Evolutionary conservation across 1,140 invertebrate species (phyloP), one percentile per base, ranked within the genome.

Genomic region (Thereuonema tuberculata): DNA sequence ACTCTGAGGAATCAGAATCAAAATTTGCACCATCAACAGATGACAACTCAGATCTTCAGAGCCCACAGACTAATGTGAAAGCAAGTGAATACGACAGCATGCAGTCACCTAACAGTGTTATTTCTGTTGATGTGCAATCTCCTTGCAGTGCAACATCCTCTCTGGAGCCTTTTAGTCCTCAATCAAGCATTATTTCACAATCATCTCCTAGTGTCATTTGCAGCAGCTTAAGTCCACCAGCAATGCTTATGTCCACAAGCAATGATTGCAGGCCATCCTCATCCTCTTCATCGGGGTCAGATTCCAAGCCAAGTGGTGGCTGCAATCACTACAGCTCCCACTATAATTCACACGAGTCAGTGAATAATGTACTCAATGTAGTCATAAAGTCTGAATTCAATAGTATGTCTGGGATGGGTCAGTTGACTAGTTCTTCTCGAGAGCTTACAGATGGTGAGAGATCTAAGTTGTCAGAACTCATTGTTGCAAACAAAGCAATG

Each of bases 371-470:
- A 64, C 71, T 90, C 17, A 85, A 82, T 60, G 84, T 89, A 66
- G 87, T 87, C 12, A 89, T 89, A 61, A 86, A 87, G 67, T 72
- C 89, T 46, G 87, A 91, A 71, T 89, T 85, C 21, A 49, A 59
- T 46, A n/a, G n/a, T n/a, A n/a, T n/a, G n/a, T n/a, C n/a, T n/a
- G 31, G 15, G 52, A 31, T 29, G 55, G 24, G 0, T 31, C 24
- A 15, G n/a, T 5, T 25, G 17, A 5, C 24, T n/a, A 62, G 57
- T 25, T 54, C 29, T 1, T 82, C 80, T 15, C 76, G 83, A 47
- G 83, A 86, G 69, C 74, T 91, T 1, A 89, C 89, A 70, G 85
- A 88, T 70, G 81, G 84, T 14, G 88, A 91, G 72, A 77, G 81
- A 65, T 82, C 82, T 14, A 90, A 91, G 71, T 70, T 93, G 43